Conservation (phyloP, 2,888 invertebrate species). For the Chromoteleia sp. region DNA sequence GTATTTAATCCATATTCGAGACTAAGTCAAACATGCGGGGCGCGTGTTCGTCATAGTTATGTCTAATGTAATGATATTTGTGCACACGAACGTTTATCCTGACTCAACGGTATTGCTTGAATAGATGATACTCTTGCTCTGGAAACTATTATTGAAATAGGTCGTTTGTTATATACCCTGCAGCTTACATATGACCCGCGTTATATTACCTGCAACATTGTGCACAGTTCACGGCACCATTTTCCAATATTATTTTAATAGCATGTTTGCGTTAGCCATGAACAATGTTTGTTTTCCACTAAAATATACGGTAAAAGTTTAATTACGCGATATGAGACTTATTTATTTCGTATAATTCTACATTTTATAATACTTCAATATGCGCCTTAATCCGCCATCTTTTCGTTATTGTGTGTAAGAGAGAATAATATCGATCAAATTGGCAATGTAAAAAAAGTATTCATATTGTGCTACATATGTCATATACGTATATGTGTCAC, state of each 20-base stretch:
- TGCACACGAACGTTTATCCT: slow-evolving; percentile 53
- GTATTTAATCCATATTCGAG: slow-evolving; percentile 31
- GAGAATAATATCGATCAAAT: too few relatives aligned
- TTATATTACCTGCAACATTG: slow-evolving; percentile 31
- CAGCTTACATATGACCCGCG: slow-evolving; percentile 37
- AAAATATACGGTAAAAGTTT: too few relatives aligned
- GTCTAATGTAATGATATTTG: slow-evolving; percentile 64
- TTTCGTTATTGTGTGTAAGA: too few relatives aligned
- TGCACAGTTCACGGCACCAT: neutral
- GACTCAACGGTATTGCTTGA: slow-evolving; percentile 58
- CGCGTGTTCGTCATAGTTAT: slow-evolving; percentile 50
- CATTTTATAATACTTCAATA: too few relatives aligned
- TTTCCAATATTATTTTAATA: slow-evolving; percentile 1
- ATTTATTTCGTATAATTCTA: too few relatives aligned
- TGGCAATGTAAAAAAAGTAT: too few relatives aligned
- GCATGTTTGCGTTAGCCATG: neutral
- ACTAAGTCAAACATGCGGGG: slow-evolving; percentile 52
- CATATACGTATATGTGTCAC: too few relatives aligned
- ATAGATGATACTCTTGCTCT: slow-evolving; percentile 58
- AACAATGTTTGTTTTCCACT: neutral
- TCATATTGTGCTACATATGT: too few relatives aligned
- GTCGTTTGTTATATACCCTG: slow-evolving; percentile 54
- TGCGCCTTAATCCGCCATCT: too few relatives aligned
- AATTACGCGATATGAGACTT: too few relatives aligned
- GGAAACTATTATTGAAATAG: slow-evolving; percentile 63